Base-by-base conservation (phyloP, 2,797 vertebrate genomes). In the Columba guinea region DNA sequence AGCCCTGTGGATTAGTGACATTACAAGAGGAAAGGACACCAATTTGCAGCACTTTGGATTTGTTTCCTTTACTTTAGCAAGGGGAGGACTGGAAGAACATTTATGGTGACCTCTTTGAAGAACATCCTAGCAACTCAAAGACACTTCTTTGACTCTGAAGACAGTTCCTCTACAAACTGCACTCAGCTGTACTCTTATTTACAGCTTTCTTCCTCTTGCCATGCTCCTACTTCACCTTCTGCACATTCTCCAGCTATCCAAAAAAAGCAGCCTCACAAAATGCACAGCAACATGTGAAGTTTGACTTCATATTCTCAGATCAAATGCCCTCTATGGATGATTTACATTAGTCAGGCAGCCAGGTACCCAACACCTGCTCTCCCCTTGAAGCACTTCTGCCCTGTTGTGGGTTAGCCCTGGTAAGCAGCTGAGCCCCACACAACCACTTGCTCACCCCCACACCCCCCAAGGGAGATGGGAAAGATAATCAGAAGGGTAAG, bases 401-500 rank as follows among this genome's bases (percentile, higher is more conserved):
- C 27, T 41, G 13, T 30, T 51, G 19, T 24, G 8, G 9, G 11
- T 71, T 81, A 81, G 51, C 23, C 30, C 27, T 53, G 30, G 13
- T 10, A 65, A 37, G 41, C 27, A 73, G 70, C 44, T 37, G 49
- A 49, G 46, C 34, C 35, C 32, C 35, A 56, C 8, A 13, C 28
- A 65, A 22, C 14, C 4, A 6, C 63, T 87, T 2, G 1, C 39
- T 77, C 35, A 44, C 15, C 10, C 21, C 15, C 23, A 59, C 10
- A 41, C 2, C 6, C 27, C 8, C 7, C n/a, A 71, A 3, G 22
- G 1, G 15, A 26, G 26, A 51, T n/a, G 8, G 11, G 4, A 11
- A 23, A 65, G 2, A 27, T 6, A 63, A 53, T 34, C 27, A 59
- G 35, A 62, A 56, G 10, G 6, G 16, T 39, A 39, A 60, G 21